Conservation (phyloP, 2,113 vertebrate species). For the Kobus ellipsiprymnus region DNA sequence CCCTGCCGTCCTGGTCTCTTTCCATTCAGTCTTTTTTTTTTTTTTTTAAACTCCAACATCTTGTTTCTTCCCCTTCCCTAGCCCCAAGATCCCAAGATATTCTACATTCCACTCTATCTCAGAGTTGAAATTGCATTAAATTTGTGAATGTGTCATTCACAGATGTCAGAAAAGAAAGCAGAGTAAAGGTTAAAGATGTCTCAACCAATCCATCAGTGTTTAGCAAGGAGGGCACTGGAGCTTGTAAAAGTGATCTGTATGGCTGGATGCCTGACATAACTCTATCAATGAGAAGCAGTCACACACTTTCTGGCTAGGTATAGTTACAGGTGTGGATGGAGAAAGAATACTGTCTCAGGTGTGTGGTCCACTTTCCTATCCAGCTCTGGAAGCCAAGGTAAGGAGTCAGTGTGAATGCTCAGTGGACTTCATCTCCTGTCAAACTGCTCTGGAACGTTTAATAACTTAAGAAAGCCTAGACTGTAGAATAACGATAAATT, state of each 20-base stretch:
- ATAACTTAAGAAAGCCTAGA: background rate
- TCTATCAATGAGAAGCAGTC: background rate
- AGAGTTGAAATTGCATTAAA: conserved; percentile 49
- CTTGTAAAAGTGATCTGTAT: conserved; percentile 41
- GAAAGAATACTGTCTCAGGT: background rate
- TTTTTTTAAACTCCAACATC: conserved; percentile 46
- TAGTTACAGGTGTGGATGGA: background rate
- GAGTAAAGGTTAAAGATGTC: conserved; percentile 10
- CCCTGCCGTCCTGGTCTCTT: conserved; percentile 42
- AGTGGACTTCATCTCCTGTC: background rate
- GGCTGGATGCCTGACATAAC: background rate
- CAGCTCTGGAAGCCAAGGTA: background rate
- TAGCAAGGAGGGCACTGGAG: conserved; percentile 7
- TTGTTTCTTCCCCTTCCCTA: conserved; percentile 55
- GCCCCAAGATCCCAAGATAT: conserved; percentile 55
- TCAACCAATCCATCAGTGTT: conserved; percentile 31
- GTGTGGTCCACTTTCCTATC: background rate
- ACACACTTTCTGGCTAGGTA: background rate
- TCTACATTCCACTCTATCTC: conserved; percentile 57
- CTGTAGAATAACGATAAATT: background rate
- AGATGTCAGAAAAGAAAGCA: conserved; percentile 59
- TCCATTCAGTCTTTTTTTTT: conserved; percentile 38
- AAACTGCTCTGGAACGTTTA: background rate
- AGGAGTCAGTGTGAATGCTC: background rate
- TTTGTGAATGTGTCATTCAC: conserved; percentile 58